These are phyloP conservation scores for Calliphora vomitoria DNA, from an alignment of 2,888 invertebrate species.

Conservation along the genomic window DNA sequence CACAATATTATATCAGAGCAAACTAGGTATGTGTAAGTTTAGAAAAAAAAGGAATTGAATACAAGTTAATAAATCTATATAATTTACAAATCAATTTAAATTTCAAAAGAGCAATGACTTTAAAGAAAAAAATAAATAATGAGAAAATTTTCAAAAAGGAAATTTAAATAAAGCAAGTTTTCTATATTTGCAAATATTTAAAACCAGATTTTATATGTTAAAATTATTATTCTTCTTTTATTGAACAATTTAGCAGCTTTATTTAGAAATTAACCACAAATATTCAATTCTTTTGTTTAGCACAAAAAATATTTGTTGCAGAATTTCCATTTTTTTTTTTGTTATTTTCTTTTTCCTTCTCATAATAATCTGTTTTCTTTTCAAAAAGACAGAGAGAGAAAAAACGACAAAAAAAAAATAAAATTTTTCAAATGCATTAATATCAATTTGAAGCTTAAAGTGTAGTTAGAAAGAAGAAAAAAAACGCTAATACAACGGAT, in stretches of 20 bases:
- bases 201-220: constrained; percentile 1
- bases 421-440: constrained; percentile 66
- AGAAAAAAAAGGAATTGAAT: background rate
- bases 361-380: constrained; percentile 14
- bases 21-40: constrained; percentile 34
- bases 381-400: constrained; percentile 27
- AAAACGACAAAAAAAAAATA: constrained; percentile 36
- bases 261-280: constrained; percentile 69
- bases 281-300: constrained; percentile 58
- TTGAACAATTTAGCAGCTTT: constrained; percentile 64
- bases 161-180: constrained; percentile 55
- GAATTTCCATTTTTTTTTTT: constrained; percentile 37
- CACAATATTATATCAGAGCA: constrained; percentile 53
- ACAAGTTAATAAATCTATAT: constrained; percentile 53
- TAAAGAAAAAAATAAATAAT: background rate
- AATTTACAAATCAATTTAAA: constrained; percentile 68
- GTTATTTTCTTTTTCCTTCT: background rate
- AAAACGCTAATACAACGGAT: constrained; percentile 60
- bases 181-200: background rate
- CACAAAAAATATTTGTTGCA: constrained; percentile 28
- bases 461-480: background rate
- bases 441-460: constrained; percentile 67
- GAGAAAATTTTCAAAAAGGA: constrained; percentile 13
- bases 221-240: constrained; percentile 36
- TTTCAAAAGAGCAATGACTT: constrained; percentile 62